phyloP scores from a whole-genome alignment of 1,140 invertebrate genomes.

The Drosophila quadrilineata region DNA sequence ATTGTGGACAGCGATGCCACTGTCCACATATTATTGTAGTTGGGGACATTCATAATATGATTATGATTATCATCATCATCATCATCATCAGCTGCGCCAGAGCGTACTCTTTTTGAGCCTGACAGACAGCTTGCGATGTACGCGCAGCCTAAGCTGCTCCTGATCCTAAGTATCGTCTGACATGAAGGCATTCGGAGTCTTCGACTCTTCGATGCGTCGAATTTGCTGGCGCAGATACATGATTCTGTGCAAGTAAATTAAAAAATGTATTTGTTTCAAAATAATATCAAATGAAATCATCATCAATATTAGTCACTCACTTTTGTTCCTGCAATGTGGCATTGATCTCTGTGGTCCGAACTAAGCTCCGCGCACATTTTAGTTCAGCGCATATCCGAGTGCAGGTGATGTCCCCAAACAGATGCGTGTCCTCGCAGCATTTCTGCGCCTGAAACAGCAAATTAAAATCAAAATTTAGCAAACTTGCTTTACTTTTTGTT shows the following conservation, averaged over 20 bases:
- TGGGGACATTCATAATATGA: no score
- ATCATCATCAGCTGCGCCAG: slow-evolving; percentile 75
- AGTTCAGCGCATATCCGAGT: slow-evolving; percentile 96
- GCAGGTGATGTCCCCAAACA: slow-evolving; percentile 92
- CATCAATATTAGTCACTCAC: slow-evolving; percentile 82
- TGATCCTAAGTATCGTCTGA: slow-evolving; percentile 81
- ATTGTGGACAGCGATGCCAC: no score
- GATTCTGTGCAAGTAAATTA: slow-evolving; percentile 84
- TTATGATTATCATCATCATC: not conserved
- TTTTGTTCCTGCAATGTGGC: slow-evolving; percentile 98
- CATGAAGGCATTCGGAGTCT: slow-evolving; percentile 93
- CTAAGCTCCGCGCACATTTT: slow-evolving; percentile 96
- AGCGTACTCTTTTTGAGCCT: slow-evolving; percentile 73
- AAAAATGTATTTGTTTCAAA: not conserved
- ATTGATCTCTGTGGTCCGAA: slow-evolving; percentile 97
- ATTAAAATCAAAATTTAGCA: not conserved
- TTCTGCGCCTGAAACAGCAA: slow-evolving; percentile 87
- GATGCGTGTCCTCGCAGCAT: slow-evolving; percentile 91
- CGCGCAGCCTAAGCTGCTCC: slow-evolving; percentile 76
- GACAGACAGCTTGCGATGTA: slow-evolving; percentile 73
- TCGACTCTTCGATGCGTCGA: slow-evolving; percentile 92
- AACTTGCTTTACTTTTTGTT: no score
- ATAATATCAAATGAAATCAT: not conserved
- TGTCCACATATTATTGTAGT: no score
- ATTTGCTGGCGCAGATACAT: slow-evolving; percentile 95